These are phyloP conservation scores for Mycalesis mineus DNA, from an alignment of 2,888 invertebrate species.

Conservation along the genomic window DNA sequence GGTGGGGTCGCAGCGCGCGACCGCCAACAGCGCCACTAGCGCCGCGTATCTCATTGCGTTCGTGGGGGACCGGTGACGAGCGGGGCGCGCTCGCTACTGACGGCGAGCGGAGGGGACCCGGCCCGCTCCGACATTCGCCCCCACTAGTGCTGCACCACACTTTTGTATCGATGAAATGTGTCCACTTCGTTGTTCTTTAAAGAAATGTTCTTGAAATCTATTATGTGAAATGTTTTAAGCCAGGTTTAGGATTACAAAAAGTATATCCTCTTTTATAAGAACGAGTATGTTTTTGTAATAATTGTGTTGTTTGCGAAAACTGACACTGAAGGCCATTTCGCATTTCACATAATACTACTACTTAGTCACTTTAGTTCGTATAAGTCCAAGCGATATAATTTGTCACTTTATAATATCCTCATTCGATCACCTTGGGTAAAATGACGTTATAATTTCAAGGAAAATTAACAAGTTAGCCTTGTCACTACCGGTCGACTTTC, in stretches of 20 bases:
- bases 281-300: too few species aligned
- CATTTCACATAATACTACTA: too few species aligned
- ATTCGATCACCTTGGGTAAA: not conserved
- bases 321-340: too few species aligned
- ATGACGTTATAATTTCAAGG: not conserved
- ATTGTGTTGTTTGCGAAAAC: too few species aligned
- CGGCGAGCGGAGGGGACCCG: slow-evolving; percentile 48
- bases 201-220: not conserved
- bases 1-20: slow-evolving; percentile 46
- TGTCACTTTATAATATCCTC: slow-evolving; percentile 1
- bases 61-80: slow-evolving; percentile 44
- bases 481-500: slow-evolving; percentile 18
- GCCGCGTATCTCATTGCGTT: slow-evolving; percentile 53
- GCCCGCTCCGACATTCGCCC: slow-evolving; percentile 28
- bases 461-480: slow-evolving; percentile 15
- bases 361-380: too few species aligned
- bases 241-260: too few species aligned
- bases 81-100: slow-evolving; percentile 48
- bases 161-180: slow-evolving; percentile 23
- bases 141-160: slow-evolving; percentile 21
- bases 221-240: too few species aligned
- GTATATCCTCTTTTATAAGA: too few species aligned
- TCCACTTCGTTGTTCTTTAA: too few species aligned
- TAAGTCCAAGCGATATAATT: too few species aligned
- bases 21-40: slow-evolving; percentile 46